These are phyloP conservation scores for Sphecodes monilicornis DNA, from an alignment of 2,888 invertebrate genomes.

Conservation along the genomic window DNA sequence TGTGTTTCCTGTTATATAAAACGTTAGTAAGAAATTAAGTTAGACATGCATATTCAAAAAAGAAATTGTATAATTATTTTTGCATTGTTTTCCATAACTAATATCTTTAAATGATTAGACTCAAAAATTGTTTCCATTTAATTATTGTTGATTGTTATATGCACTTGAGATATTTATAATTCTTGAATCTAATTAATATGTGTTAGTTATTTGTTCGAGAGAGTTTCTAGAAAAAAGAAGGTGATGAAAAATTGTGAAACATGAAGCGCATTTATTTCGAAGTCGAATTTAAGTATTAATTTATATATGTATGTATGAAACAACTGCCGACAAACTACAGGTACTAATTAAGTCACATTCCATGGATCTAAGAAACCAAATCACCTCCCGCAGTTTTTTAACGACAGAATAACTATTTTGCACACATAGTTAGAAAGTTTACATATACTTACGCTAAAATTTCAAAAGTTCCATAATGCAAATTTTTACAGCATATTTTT, in stretches of 20 bases:
- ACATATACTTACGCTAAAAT: background rate
- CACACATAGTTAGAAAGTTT: constrained; percentile 19
- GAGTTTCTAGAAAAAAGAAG: constrained; percentile 29
- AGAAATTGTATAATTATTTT: constrained; percentile 46
- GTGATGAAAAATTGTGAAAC: constrained; percentile 9
- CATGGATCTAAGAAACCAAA: constrained; percentile 37
- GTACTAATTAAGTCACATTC: constrained; percentile 55
- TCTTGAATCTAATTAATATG: constrained; percentile 53
- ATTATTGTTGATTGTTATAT: constrained; percentile 74
- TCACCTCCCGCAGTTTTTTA: constrained; percentile 38
- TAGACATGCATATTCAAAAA: constrained; percentile 15
- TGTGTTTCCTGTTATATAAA: constrained; percentile 48
- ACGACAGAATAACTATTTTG: constrained; percentile 37
- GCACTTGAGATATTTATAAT: constrained; percentile 71
- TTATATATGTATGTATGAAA: constrained; percentile 29
- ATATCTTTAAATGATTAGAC: constrained; percentile 39
- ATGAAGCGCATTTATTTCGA: constrained; percentile 25
- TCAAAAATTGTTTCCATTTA: constrained; percentile 68
- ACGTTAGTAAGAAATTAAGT: constrained; percentile 17
- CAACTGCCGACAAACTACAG: constrained; percentile 28
- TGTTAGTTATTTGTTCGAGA: constrained; percentile 56
- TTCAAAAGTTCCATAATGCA: constrained; percentile 29
- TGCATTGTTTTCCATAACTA: constrained; percentile 44
- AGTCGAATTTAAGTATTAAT: constrained; percentile 19
- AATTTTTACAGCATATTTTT: constrained; percentile 32